A percentile compares a stretch with the other conserved stretches of the same genome.
Evolutionary conservation across 2,888 invertebrate species (phyloP).

Genomic region (Drosophila emarginata): DNA sequence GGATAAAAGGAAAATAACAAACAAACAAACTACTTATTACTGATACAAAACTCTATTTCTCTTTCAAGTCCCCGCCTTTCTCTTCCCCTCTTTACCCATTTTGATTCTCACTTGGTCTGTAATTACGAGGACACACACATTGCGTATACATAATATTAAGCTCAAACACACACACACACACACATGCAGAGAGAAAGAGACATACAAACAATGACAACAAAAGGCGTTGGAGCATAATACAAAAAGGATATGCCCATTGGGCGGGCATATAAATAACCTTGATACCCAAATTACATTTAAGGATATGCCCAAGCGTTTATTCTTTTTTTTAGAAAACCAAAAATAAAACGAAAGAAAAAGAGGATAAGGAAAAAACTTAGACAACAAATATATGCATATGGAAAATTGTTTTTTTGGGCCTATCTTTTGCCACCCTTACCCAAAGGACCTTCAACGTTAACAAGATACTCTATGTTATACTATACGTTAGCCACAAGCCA

Average conservation of each 20-base stretch:
- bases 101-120: not conserved
- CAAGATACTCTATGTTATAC: not conserved
- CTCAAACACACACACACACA: slow-evolving; percentile 24
- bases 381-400: not conserved
- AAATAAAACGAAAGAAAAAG: not conserved
- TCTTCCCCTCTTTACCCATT: slow-evolving; percentile 22
- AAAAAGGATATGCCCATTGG: slow-evolving; percentile 32
- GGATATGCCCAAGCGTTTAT: slow-evolving; percentile 23
- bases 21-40: slow-evolving; percentile 61
- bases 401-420: not conserved
- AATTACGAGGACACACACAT: slow-evolving; percentile 9
- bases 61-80: slow-evolving; percentile 10
- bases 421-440: not conserved
- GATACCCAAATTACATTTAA: slow-evolving; percentile 55
- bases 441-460: slow-evolving; percentile 1
- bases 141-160: slow-evolving; percentile 65
- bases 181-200: slow-evolving; percentile 17
- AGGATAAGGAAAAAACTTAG: not conserved
- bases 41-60: slow-evolving; percentile 34
- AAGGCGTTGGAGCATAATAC: slow-evolving; percentile 26
- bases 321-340: slow-evolving; percentile 2
- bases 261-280: slow-evolving; percentile 59
- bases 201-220: slow-evolving; percentile 15
- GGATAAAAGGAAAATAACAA: slow-evolving; percentile 42
- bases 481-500: too few species aligned